phyloP scores from a whole-genome alignment of 1,140 invertebrate species.

The Theocolax elegans region DNA sequence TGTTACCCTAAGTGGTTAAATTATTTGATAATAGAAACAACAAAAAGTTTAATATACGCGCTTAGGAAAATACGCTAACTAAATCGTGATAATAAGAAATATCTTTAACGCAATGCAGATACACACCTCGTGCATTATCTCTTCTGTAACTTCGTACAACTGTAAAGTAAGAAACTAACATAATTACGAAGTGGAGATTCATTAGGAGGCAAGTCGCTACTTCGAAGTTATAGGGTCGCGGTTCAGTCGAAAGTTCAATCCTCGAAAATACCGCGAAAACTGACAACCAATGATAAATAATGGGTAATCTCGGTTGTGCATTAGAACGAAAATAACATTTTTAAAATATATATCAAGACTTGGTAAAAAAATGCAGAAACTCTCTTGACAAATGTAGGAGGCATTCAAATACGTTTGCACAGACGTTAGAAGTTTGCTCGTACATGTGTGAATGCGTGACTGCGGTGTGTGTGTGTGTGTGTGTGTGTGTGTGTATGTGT shows the following conservation, averaged over 20 bases:
- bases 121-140: neutral
- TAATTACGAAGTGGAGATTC: conserved; percentile 10
- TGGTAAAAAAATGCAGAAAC: neutral
- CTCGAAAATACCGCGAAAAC: conserved; percentile 4
- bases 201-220: neutral
- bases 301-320: conserved; percentile 7
- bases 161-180: conserved; percentile 12
- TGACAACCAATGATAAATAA: neutral
- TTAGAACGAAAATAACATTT: neutral
- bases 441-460: too few relatives aligned
- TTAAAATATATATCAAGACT: neutral
- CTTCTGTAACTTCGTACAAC: neutral
- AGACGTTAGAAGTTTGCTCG: too few relatives aligned
- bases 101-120: neutral
- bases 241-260: conserved; percentile 1
- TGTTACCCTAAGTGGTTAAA: too few relatives aligned
- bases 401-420: too few relatives aligned
- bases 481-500: too few relatives aligned
- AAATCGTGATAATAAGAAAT: neutral
- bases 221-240: too few relatives aligned
- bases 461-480: too few relatives aligned
- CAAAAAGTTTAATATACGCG: too few relatives aligned
- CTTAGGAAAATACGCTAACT: too few relatives aligned
- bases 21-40: too few relatives aligned
- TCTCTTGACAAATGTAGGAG: too few relatives aligned